phyloP scores from a whole-genome alignment of 2,113 vertebrate genomes.

The Seriola dumerili region DNA sequence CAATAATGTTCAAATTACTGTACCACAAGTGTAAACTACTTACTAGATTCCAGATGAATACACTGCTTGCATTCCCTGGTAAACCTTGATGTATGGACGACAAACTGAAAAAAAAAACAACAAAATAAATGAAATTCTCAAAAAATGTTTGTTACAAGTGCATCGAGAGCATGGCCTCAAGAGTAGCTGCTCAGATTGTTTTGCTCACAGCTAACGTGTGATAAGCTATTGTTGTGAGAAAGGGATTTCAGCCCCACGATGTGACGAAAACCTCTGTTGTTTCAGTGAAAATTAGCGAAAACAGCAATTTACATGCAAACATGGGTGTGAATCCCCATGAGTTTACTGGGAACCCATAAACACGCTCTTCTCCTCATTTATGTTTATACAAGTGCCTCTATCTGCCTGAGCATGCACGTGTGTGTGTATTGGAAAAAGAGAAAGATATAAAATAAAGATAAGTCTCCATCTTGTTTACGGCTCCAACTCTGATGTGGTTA shows the following conservation, averaged over 20 bases:
- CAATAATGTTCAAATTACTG: conserved; percentile 16
- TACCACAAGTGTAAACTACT: conserved; percentile 77
- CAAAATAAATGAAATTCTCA: not conserved
- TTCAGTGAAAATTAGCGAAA: conserved; percentile 57
- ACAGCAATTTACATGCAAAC: conserved; percentile 63
- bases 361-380: conserved; percentile 32
- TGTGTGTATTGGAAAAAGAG: conserved; percentile 32
- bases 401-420: conserved; percentile 56
- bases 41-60: conserved; percentile 97
- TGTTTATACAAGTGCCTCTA: conserved; percentile 52
- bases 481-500: conserved; percentile 69
- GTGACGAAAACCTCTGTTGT: conserved; percentile 53
- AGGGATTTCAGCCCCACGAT: conserved; percentile 26
- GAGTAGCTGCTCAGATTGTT: conserved; percentile 29
- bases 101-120: conserved; percentile 85
- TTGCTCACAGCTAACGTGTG: conserved; percentile 32
- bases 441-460: conserved; percentile 59
- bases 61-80: conserved; percentile 95
- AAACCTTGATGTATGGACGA: conserved; percentile 93
- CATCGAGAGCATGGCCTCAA: conserved; percentile 7
- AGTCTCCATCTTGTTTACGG: conserved; percentile 64
- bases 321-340: conserved; percentile 54
- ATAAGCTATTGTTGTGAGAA: conserved; percentile 63
- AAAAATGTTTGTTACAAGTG: conserved; percentile 20
- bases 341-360: conserved; percentile 54